Percentiles rank a stretch among this genome's conserved stretches.
Evolutionary conservation across 2,797 vertebrate genomes (phyloP).

Genomic region (Pangasius larnaudii): DNA sequence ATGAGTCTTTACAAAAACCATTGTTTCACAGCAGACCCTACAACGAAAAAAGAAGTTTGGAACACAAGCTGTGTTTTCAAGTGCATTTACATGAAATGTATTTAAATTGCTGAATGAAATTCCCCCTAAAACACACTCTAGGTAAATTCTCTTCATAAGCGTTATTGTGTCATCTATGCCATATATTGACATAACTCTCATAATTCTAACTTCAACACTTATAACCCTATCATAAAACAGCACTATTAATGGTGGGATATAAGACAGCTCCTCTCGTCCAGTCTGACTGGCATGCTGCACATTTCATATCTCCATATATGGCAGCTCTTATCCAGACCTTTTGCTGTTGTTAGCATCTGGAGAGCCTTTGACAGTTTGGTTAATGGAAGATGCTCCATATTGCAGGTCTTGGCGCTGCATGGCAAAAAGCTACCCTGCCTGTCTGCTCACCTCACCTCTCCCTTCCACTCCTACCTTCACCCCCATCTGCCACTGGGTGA

Average conservation of each 20-base stretch:
- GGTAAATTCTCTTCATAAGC: conserved; percentile 37
- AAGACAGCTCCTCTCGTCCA: neutral
- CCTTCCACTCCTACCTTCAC: neutral
- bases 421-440: conserved; percentile 42
- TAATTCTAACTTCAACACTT: conserved; percentile 16
- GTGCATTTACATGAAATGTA: neutral
- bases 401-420: conserved; percentile 48
- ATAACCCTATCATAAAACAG: conserved; percentile 31
- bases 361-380: conserved; percentile 64
- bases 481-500: conserved; percentile 14
- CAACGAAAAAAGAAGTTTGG: neutral
- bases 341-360: conserved; percentile 58
- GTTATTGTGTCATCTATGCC: conserved; percentile 29
- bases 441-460: conserved; percentile 9
- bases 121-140: conserved; percentile 25
- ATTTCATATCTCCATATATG: conserved; percentile 18
- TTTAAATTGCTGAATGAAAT: conserved; percentile 28
- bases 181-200: conserved; percentile 35
- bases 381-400: conserved; percentile 59
- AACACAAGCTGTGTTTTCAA: neutral
- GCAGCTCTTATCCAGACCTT: conserved; percentile 42
- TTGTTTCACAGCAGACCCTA: conserved; percentile 20
- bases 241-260: conserved; percentile 36
- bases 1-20: neutral
- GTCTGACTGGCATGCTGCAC: neutral